phyloP scores from a whole-genome alignment of 2,797 vertebrate genomes.

The Lepilemur septentrionalis region DNA sequence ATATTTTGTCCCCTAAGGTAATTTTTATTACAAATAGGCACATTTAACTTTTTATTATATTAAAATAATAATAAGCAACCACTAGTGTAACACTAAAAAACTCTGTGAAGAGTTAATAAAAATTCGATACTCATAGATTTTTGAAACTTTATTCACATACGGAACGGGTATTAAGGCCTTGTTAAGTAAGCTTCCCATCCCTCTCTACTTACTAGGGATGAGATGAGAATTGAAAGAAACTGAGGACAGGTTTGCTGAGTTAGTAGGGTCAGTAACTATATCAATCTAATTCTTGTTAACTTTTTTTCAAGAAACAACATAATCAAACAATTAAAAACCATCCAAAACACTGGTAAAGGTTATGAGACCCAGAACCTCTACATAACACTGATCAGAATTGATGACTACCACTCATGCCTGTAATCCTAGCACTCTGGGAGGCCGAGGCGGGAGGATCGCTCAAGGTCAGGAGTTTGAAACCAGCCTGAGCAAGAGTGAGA shows the following conservation, averaged over 20 bases:
- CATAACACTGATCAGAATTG: slow-evolving; percentile 72
- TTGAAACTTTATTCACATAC: neutral
- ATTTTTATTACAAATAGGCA: neutral
- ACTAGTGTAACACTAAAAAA: slow-evolving; percentile 5
- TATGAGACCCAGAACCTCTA: slow-evolving; percentile 51
- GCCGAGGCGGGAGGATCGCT: no score
- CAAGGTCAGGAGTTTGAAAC: no score
- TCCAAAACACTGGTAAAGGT: slow-evolving; percentile 74
- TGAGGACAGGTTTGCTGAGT: neutral
- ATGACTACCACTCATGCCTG: slow-evolving; percentile 53
- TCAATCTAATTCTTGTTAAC: neutral
- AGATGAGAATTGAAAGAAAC: neutral
- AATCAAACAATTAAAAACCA: slow-evolving; percentile 65
- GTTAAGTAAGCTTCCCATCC: neutral
- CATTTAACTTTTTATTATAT: neutral
- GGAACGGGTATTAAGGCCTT: neutral
- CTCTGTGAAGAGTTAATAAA: neutral
- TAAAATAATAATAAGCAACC: slow-evolving; percentile 22
- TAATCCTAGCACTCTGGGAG: no score
- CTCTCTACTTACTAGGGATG: neutral
- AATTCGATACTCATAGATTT: neutral
- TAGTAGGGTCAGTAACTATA: neutral
- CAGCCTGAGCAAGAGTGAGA: no score
- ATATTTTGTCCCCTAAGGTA: neutral
- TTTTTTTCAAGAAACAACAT: slow-evolving; percentile 73